Evolutionary conservation across 2,797 vertebrate species (phyloP), one percentile per base, ranked within the genome.

Genomic region (Alfaro cultratus): DNA sequence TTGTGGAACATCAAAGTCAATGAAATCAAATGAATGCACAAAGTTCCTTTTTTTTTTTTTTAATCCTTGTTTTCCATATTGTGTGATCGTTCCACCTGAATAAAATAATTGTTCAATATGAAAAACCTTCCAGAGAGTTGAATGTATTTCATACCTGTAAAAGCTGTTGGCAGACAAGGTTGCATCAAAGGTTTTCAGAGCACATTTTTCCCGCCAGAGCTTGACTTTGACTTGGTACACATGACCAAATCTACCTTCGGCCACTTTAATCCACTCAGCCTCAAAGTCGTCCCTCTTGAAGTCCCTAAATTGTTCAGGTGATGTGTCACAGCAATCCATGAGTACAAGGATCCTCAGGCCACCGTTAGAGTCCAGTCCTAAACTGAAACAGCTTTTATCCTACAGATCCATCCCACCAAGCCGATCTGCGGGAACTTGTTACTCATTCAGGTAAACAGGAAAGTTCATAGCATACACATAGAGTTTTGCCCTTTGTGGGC

Each of bases 231-330:
- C 97, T 88, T 94, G 96, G 93, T 97, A 97, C 70, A 98, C 95
- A 0, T 94, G 95, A 49, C 96, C 91, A 10, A 96, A 97, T 89
- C 94, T 96, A 23, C 96, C 93, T 12, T 96, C 96, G 51, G 95
- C 93, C 88, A 97, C 86, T 3, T 91, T 96, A 31, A 86, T 90
- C 97, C 97, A 97, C 77, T 97, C 93, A 0, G 91, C 91, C 84
- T 97, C 96, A 55, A 98, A 98, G 80, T 98, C 96, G 0, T 95
- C 95, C 77, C 87, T 96, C 74, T 74, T 94, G 84, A 98, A 98
- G 86, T 95, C 62, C 9, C 74, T 93, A 79, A 93, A 89, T 68
- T 89, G 85, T 53, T 87, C 90, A 4, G 55, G 46, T 6, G 74
- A 85, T 79, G 71, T 79, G 8, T 83, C 89, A 9, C 72, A 26